A percentile compares a stretch with the other conserved stretches of the same genome.
Conservation (phyloP, 92 coral and sea anemone genomes). For the Nematostella vectensis region DNA sequence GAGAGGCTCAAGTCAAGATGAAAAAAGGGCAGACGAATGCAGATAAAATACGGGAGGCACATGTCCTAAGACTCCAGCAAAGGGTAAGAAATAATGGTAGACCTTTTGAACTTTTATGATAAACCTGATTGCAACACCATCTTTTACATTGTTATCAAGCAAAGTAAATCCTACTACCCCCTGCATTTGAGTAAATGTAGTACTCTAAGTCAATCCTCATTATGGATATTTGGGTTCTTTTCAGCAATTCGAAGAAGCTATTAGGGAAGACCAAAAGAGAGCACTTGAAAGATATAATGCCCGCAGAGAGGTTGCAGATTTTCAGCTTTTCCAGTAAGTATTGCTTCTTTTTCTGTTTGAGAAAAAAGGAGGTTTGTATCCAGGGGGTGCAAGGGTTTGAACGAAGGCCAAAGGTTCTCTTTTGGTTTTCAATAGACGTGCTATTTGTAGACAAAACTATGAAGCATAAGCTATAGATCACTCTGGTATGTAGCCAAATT, state of each 20-base stretch:
- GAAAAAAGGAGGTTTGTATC: no score
- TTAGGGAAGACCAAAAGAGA: slow-evolving; percentile 77
- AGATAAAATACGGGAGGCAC: slow-evolving; percentile 70
- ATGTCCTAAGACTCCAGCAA: slow-evolving; percentile 64
- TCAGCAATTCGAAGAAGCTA: slow-evolving; percentile 93
- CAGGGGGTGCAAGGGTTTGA: background rate
- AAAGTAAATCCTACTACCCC: no score
- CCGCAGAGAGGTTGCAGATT: slow-evolving; percentile 68
- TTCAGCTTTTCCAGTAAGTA: slow-evolving; percentile 87
- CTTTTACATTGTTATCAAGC: no score
- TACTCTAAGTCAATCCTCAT: no score
- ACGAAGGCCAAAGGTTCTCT: no score
- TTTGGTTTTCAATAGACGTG: no score
- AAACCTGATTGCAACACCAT: no score
- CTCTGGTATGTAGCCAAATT: no score
- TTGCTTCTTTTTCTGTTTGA: background rate
- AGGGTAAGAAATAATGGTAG: slow-evolving; percentile 53
- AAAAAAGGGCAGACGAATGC: slow-evolving; percentile 59
- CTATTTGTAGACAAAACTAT: no score
- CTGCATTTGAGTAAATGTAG: no score
- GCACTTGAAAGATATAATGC: slow-evolving; percentile 73
- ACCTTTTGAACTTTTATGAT: background rate
- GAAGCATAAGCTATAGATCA: no score
- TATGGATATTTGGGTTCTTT: background rate
- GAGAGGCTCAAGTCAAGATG: slow-evolving; percentile 97